These are phyloP conservation scores for Amphipoea oculea DNA, from an alignment of 2,888 invertebrate genomes.

Conservation along the genomic window DNA sequence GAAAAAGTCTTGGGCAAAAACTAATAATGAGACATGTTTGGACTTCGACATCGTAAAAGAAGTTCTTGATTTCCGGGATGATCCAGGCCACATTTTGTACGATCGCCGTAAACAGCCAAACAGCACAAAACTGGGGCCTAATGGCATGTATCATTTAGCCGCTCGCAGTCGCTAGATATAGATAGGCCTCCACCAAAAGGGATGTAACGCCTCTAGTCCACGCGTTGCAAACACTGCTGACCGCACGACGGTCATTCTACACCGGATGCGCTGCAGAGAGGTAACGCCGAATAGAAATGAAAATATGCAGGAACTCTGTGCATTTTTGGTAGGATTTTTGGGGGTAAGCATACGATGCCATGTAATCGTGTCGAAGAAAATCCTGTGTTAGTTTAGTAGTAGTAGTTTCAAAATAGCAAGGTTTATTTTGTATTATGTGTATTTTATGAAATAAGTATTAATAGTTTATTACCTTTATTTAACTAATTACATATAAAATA, in stretches of 20 bases:
- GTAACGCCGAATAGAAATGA: slow-evolving; percentile 11
- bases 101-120: background rate
- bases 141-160: slow-evolving; percentile 10
- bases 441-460: background rate
- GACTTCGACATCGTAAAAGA: background rate
- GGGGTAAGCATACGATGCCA: too few species aligned
- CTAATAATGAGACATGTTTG: background rate
- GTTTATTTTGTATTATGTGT: background rate
- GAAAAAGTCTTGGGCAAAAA: too few species aligned
- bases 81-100: background rate
- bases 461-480: too few species aligned
- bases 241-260: slow-evolving; percentile 34
- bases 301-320: background rate
- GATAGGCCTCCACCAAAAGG: slow-evolving; percentile 5
- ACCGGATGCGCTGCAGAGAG: slow-evolving; percentile 25
- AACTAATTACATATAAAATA: too few species aligned
- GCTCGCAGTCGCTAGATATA: background rate
- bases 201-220: slow-evolving; percentile 5
- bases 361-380: background rate
- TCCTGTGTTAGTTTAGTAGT: too few species aligned
- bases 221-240: background rate
- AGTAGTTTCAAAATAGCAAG: too few species aligned
- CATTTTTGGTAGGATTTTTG: background rate
- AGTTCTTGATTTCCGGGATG: background rate
- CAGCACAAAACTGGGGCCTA: background rate